Evolutionary conservation across 2,888 invertebrate species (phyloP).

Genomic region (Eupsilia transversa): DNA sequence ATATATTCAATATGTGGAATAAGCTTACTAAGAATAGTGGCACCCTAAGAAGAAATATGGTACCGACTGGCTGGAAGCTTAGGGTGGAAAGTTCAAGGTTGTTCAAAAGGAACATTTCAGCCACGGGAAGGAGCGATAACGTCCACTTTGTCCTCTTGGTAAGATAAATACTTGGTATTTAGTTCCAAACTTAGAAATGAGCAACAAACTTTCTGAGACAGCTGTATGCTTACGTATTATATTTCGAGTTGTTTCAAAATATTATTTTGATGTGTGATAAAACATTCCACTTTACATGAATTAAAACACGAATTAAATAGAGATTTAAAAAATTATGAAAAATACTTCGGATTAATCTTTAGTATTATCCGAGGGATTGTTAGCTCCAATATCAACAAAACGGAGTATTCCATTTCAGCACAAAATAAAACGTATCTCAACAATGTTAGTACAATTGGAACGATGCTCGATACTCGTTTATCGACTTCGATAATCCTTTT

Average conservation of each 20-base stretch:
- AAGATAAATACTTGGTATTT: constrained; percentile 62
- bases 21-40: constrained; percentile 55
- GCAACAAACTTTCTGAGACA: constrained; percentile 47
- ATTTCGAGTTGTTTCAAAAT: constrained; percentile 28
- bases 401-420: constrained; percentile 40
- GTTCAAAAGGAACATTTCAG: constrained; percentile 55
- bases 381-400: constrained; percentile 23
- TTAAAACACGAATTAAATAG: background rate
- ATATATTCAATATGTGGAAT: constrained; percentile 62
- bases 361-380: constrained; percentile 25
- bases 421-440: constrained; percentile 50
- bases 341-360: background rate
- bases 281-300: background rate
- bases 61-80: constrained; percentile 34
- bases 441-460: constrained; percentile 47
- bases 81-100: constrained; percentile 58
- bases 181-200: constrained; percentile 61
- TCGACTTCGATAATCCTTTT: constrained; percentile 56
- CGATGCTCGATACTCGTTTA: constrained; percentile 51
- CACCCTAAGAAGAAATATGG: constrained; percentile 52
- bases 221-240: constrained; percentile 17
- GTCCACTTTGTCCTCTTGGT: constrained; percentile 55
- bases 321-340: background rate
- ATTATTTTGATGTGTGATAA: background rate
- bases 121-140: constrained; percentile 48